Conservation (phyloP, 2,888 invertebrate genomes). For the Drosophila mulleri region DNA sequence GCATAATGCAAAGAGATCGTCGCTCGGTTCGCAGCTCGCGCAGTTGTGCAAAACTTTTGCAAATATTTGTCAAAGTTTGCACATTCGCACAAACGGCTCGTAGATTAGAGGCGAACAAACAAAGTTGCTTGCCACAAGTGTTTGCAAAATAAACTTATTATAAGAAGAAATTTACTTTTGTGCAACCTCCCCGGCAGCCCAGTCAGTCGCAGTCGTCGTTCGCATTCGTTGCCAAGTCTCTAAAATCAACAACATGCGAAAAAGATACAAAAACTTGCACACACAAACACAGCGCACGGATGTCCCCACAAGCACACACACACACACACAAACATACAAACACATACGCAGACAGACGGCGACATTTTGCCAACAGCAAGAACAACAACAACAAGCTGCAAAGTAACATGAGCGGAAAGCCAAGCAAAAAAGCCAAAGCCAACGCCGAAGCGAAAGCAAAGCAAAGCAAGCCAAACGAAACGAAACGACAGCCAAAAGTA, state of each 20-base stretch:
- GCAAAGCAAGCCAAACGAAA: constrained; percentile 40
- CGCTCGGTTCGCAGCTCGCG: constrained; percentile 20
- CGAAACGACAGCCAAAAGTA: constrained; percentile 61
- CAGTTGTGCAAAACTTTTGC: constrained; percentile 59
- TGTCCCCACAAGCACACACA: constrained; percentile 40
- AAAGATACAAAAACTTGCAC: constrained; percentile 78
- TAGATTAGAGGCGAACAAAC: constrained; percentile 77
- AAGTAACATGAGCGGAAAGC: constrained; percentile 61
- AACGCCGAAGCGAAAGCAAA: constrained; percentile 20
- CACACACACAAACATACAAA: not conserved
- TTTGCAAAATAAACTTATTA: constrained; percentile 82
- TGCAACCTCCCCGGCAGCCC: constrained; percentile 5
- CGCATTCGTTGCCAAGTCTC: constrained; percentile 74
- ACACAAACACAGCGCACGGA: constrained; percentile 55
- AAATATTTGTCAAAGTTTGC: constrained; percentile 83
- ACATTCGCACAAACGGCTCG: constrained; percentile 81
- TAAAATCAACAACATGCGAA: constrained; percentile 78
- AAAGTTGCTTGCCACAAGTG: constrained; percentile 82
- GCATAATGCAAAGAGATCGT: constrained; percentile 78
- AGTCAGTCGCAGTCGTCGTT: not conserved
- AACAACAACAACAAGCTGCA: constrained; percentile 55
- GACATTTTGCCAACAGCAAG: constrained; percentile 70
- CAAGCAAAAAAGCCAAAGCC: constrained; percentile 52
- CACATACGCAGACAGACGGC: constrained; percentile 60
- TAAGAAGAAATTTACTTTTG: constrained; percentile 79